A percentile compares a stretch with the other conserved stretches of the same genome.
phyloP scores from a whole-genome alignment of 2,888 invertebrate genomes.

The Trichopoda pennipes region DNA sequence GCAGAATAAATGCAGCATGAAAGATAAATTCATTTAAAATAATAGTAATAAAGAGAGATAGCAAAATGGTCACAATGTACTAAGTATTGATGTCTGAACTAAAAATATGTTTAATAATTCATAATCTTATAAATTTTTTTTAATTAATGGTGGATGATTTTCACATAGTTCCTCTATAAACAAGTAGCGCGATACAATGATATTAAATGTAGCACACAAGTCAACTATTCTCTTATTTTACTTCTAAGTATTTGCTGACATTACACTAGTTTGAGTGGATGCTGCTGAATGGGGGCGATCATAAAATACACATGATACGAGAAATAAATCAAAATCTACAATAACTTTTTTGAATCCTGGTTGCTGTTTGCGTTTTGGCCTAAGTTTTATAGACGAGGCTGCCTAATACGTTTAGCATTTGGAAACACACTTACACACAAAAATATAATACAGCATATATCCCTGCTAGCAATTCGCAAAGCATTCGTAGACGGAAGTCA shows the following conservation, averaged over 20 bases:
- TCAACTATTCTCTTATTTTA: neutral
- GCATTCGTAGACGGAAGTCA: too few species aligned
- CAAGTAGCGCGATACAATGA: conserved; percentile 6
- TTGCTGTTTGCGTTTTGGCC: conserved; percentile 32
- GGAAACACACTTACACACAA: neutral
- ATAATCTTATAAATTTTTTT: conserved; percentile 30
- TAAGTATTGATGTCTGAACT: neutral
- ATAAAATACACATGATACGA: conserved; percentile 72
- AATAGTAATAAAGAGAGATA: conserved; percentile 20
- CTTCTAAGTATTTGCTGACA: neutral
- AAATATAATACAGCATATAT: neutral
- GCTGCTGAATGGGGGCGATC: conserved; percentile 53
- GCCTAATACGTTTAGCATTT: conserved; percentile 23
- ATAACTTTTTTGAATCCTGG: conserved; percentile 14
- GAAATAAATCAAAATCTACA: conserved; percentile 74
- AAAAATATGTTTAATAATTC: conserved; percentile 24
- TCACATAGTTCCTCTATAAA: neutral
- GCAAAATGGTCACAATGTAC: conserved; percentile 22
- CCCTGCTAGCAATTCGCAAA: too few species aligned
- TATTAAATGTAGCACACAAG: neutral
- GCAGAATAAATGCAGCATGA: conserved; percentile 61
- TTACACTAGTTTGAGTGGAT: conserved; percentile 41
- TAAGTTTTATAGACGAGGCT: conserved; percentile 45
- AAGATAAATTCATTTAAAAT: conserved; percentile 57
- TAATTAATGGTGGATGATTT: conserved; percentile 48